A percentile compares a stretch with the other conserved stretches of the same genome.
phyloP scores from a whole-genome alignment of 2,797 vertebrate genomes.

The Gymnothorax reevesii region DNA sequence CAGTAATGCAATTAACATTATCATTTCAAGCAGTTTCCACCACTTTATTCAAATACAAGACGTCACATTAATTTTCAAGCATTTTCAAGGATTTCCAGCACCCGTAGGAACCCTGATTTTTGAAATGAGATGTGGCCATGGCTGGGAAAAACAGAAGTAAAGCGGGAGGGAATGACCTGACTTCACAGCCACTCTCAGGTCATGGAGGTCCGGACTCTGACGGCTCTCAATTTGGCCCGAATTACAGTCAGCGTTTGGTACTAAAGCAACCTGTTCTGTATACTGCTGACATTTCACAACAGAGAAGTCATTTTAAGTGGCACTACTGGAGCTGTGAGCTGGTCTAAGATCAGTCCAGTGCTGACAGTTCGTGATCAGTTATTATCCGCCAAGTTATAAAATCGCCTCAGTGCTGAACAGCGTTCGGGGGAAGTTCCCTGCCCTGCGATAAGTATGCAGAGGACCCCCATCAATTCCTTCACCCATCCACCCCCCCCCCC shows the following conservation, averaged over 20 bases:
- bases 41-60: too few species aligned
- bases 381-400: conserved; percentile 47
- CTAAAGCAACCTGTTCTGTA: conserved; percentile 66
- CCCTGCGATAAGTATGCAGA: conserved; percentile 40
- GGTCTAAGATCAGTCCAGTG: not conserved
- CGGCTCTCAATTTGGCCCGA: too few species aligned
- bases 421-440: conserved; percentile 27
- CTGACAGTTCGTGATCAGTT: conserved; percentile 33
- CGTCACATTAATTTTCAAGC: too few species aligned
- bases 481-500: not conserved
- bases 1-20: too few species aligned
- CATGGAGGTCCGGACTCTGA: not conserved
- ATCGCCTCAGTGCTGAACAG: conserved; percentile 64
- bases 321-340: conserved; percentile 43
- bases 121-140: too few species aligned
- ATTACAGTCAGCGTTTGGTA: conserved; percentile 50
- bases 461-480: too few species aligned
- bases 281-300: conserved; percentile 65
- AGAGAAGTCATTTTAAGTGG: conserved; percentile 54
- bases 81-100: too few species aligned
- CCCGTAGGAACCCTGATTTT: too few species aligned
- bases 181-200: not conserved
- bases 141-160: not conserved
- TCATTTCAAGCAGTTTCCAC: too few species aligned
- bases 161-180: not conserved